phyloP scores from a whole-genome alignment of 2,888 invertebrate species.

The Tetragnatha montana region DNA sequence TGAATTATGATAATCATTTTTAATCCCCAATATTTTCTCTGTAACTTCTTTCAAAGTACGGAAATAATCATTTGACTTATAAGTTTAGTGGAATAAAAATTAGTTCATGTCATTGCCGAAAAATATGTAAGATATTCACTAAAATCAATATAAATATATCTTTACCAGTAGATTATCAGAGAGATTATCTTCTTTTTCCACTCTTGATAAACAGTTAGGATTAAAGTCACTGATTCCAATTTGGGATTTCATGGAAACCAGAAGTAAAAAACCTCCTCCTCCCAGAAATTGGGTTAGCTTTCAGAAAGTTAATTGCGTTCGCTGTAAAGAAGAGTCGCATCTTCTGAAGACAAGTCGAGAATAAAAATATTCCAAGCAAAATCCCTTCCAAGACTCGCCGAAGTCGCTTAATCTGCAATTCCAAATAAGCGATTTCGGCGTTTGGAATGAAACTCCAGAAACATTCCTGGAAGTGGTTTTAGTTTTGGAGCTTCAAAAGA shows the following conservation, averaged over 20 bases:
- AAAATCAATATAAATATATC: too few relatives aligned
- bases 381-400: neutral
- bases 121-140: too few relatives aligned
- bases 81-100: too few relatives aligned
- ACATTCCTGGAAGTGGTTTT: neutral
- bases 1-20: too few relatives aligned
- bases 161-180: too few relatives aligned
- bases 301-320: neutral
- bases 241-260: neutral
- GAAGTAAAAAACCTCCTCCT: neutral
- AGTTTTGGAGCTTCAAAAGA: neutral
- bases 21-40: too few relatives aligned
- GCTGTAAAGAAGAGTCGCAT: neutral
- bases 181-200: too few relatives aligned
- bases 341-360: neutral
- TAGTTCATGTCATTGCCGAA: too few relatives aligned
- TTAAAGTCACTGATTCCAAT: neutral
- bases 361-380: neutral
- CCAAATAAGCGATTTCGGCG: neutral
- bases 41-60: too few relatives aligned
- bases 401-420: slow-evolving; percentile 1
- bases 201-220: neutral
- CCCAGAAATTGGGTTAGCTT: neutral
- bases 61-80: too few relatives aligned
- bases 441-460: neutral